Percentiles rank a stretch among this genome's conserved stretches.
phyloP scores from a whole-genome alignment of 2,797 vertebrate species.

The Phataginus tricuspis region DNA sequence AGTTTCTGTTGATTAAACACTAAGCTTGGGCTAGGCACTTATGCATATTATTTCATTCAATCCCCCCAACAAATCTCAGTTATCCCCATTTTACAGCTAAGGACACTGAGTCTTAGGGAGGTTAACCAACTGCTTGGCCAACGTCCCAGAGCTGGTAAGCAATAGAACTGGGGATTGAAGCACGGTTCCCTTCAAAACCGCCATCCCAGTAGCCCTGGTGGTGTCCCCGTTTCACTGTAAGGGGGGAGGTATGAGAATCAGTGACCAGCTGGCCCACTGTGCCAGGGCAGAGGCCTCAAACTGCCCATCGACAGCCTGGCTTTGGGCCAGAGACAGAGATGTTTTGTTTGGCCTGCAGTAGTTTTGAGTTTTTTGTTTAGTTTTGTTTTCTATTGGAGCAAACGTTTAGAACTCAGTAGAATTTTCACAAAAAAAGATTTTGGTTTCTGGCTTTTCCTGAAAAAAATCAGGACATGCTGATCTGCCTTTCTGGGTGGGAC shows the following conservation, averaged over 20 bases:
- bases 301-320: neutral
- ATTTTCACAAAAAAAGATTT: slow-evolving; percentile 32
- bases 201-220: neutral
- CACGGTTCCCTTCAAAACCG: neutral
- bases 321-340: neutral
- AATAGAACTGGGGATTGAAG: neutral
- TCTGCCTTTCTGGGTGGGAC: neutral
- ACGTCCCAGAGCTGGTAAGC: neutral
- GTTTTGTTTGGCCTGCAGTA: neutral
- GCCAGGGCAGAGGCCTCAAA: neutral
- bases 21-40: neutral
- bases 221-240: neutral
- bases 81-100: too few species aligned
- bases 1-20: neutral
- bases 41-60: neutral
- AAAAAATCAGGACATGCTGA: neutral
- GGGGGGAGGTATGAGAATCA: neutral
- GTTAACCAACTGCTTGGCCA: neutral
- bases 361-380: neutral
- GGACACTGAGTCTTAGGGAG: neutral
- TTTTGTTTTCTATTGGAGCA: neutral
- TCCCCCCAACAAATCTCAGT: neutral
- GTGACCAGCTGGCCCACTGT: neutral
- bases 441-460: slow-evolving; percentile 30
- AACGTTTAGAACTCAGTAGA: slow-evolving; percentile 39